Conservation (phyloP, 2,113 vertebrate species). For the Neomonachus schauinslandi region DNA sequence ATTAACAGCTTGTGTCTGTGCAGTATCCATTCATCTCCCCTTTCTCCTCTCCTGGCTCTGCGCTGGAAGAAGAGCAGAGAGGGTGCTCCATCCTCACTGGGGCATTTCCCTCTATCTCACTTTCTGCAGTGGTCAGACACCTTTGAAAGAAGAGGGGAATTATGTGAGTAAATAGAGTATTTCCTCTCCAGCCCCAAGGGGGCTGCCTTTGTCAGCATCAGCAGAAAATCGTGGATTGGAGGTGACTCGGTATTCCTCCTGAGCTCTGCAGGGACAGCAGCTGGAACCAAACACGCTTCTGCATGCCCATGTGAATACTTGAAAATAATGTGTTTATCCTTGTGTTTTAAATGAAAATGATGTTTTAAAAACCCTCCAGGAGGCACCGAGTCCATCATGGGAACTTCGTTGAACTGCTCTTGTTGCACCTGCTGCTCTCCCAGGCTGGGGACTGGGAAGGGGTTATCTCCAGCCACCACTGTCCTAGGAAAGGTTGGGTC, state of each 20-base stretch:
- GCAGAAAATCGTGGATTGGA: conserved; percentile 33
- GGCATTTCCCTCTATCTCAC: background rate
- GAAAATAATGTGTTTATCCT: background rate
- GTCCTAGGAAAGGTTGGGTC: background rate
- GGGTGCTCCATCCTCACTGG: no score
- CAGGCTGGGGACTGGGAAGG: background rate
- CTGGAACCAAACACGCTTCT: background rate
- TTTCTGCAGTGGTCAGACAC: background rate
- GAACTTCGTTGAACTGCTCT: background rate
- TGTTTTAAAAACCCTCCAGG: background rate
- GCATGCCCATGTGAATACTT: background rate
- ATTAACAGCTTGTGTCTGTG: background rate
- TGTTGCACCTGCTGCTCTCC: background rate
- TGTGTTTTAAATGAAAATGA: conserved; percentile 42
- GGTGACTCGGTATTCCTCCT: background rate
- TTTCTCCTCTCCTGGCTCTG: accelerated
- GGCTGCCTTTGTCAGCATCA: conserved; percentile 35
- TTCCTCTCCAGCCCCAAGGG: background rate
- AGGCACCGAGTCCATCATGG: background rate
- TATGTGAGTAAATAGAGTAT: conserved; percentile 31
- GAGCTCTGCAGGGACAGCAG: background rate
- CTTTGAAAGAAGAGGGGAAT: background rate
- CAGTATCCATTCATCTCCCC: no score
- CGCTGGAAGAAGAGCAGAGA: background rate
- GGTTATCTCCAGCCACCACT: background rate